phyloP scores from a whole-genome alignment of 2,113 vertebrate genomes.

The Ranitomeya variabilis region DNA sequence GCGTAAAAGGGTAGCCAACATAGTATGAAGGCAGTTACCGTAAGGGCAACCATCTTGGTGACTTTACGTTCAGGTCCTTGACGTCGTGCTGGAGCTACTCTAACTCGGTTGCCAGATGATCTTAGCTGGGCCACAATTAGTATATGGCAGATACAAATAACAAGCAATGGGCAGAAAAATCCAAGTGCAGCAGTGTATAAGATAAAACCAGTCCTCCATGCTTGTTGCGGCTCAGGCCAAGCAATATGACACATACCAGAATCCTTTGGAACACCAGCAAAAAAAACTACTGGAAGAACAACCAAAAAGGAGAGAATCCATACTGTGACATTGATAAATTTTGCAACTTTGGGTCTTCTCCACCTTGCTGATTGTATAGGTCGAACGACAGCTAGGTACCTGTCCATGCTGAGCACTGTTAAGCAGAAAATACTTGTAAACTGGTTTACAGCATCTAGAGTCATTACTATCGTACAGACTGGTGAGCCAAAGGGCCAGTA shows the following conservation, averaged over 20 bases:
- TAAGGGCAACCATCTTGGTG: conserved; percentile 92
- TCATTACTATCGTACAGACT: conserved; percentile 95
- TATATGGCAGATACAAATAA: conserved; percentile 92
- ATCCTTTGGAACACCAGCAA: conserved; percentile 83
- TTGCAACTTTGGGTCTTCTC: conserved; percentile 86
- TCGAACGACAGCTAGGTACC: conserved; percentile 92
- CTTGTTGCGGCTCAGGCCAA: conserved; percentile 87
- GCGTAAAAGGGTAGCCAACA: conserved; percentile 95
- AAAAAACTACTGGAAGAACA: conserved; percentile 90
- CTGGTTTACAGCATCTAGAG: conserved; percentile 93
- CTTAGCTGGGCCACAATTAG: conserved; percentile 90
- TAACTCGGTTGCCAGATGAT: conserved; percentile 81
- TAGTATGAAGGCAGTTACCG: conserved; percentile 88
- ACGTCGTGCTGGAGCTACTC: conserved; percentile 80
- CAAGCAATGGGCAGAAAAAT: conserved; percentile 88
- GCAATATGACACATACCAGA: conserved; percentile 92
- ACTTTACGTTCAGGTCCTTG: conserved; percentile 88
- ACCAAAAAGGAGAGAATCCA: conserved; percentile 90
- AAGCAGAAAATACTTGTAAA: conserved; percentile 98
- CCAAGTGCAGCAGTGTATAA: conserved; percentile 87
- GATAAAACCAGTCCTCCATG: conserved; percentile 89
- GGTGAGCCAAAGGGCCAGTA: conserved; percentile 95
- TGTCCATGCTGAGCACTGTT: conserved; percentile 93
- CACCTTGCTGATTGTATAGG: conserved; percentile 86
- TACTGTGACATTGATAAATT: conserved; percentile 81